Percentiles rank a stretch among this genome's conserved stretches.
Conservation (phyloP, 2,113 vertebrate species). For the Nansenia antarctica region DNA sequence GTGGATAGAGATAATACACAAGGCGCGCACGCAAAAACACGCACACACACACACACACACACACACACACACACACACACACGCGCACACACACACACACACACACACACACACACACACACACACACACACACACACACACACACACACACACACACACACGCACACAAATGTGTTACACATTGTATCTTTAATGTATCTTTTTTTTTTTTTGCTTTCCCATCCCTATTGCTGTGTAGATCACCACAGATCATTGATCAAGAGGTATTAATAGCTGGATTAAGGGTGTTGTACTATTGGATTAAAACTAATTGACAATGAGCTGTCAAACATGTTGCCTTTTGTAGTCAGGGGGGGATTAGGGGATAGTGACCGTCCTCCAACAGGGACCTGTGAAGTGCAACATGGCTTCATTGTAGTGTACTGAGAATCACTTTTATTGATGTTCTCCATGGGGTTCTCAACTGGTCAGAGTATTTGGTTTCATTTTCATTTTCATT, state of each 20-base stretch:
- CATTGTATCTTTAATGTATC: neutral
- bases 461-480: neutral
- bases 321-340: constrained; percentile 44
- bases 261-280: constrained; percentile 49
- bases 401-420: neutral
- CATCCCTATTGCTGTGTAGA: too few species aligned
- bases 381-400: neutral
- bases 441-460: neutral
- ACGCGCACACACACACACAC: neutral
- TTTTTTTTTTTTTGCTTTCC: neutral
- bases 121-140: neutral
- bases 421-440: neutral
- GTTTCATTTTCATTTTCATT: too few species aligned
- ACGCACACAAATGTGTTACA: neutral
- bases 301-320: constrained; percentile 55
- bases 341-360: constrained; percentile 56
- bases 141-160: neutral
- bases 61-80: neutral
- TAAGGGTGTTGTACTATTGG: constrained; percentile 50
- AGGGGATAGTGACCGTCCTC: constrained; percentile 32
- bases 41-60: neutral
- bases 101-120: neutral
- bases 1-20: neutral
- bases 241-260: constrained; percentile 40
- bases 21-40: neutral